These are phyloP conservation scores for Rhinatrema bivittatum DNA, from an alignment of 2,797 vertebrate species.

Conservation along the genomic window DNA sequence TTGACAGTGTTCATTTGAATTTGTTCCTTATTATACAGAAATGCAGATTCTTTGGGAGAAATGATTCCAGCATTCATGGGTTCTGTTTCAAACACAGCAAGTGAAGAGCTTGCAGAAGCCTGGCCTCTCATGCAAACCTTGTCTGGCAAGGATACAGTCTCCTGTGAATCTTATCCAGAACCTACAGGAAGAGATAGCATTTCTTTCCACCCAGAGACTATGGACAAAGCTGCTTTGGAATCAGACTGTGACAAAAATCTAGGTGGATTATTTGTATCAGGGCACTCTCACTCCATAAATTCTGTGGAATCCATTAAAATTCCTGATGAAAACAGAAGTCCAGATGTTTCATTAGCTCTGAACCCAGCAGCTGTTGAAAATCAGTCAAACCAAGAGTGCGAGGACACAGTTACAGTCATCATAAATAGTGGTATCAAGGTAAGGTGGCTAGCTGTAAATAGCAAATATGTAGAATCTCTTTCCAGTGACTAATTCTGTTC, in stretches of 20 bases:
- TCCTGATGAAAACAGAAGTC: neutral
- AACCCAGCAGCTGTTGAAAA: constrained; percentile 2
- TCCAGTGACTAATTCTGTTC: no score
- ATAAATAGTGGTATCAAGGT: constrained; percentile 41
- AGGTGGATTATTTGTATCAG: constrained; percentile 14
- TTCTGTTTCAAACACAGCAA: constrained; percentile 43
- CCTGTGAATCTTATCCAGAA: constrained; percentile 49
- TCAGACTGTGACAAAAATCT: constrained; percentile 24
- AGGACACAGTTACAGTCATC: constrained; percentile 3
- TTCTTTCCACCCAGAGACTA: constrained; percentile 31
- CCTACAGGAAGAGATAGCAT: constrained; percentile 30
- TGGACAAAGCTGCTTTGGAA: constrained; percentile 24
- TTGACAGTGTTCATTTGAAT: neutral
- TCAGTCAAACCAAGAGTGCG: constrained; percentile 11
- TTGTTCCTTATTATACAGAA: constrained; percentile 44
- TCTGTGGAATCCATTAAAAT: constrained; percentile 22
- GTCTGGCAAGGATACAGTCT: constrained; percentile 36
- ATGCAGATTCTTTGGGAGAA: constrained; percentile 53
- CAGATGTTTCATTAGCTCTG: constrained; percentile 17
- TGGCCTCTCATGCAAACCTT: constrained; percentile 61
- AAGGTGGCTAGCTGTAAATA: constrained; percentile 18
- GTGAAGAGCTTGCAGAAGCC: constrained; percentile 54
- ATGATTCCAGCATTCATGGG: constrained; percentile 50
- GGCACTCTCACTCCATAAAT: constrained; percentile 20
- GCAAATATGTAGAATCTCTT: neutral